Base-by-base conservation (phyloP, 1,140 invertebrate genomes). In the Tribolium madens region DNA sequence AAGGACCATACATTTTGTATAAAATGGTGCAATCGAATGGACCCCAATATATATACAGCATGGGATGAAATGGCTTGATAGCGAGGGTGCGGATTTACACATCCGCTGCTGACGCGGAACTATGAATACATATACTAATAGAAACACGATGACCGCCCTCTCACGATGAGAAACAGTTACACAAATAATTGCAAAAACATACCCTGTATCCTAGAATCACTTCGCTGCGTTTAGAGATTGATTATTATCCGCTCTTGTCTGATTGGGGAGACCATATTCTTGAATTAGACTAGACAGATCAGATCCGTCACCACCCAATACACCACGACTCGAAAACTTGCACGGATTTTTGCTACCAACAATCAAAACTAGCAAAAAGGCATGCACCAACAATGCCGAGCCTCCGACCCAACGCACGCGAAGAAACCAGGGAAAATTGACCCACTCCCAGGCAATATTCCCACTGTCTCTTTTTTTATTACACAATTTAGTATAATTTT, bases 131-230 rank as follows among this genome's bases (percentile, higher is more conserved):
- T 75, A 76, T 68, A 77, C 64, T 77, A 81, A 78, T 81, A 80
- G 76, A 81, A 81, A 83, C 64, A 81, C 80, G 78, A 76, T 79
- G 81, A 77, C 83, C 83, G 81, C 81, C 83, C 78, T 81, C 79
- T 80, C 77, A 83, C 79, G 81, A 84, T 88, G 88, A 89, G 87
- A 88, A 89, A 89, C 86, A 89, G 89, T 90, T 89, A 89, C 89
- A 89, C 89, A 89, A 89, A 90, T 89, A 90, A 90, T 90, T 90
- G 89, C 89, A 90, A 91, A 90, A 90, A 86, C 90, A 90, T 91
- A 91, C 90, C 90, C 90, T 91, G 90, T 91, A 90, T 90, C 89
- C 89, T 90, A 90, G 88, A 89, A 89, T 90, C 89, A 90, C 89
- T 89, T 90, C 87, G 88, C 87, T 88, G 88, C 87, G 88, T 87